These are phyloP conservation scores for Bellardia pandia DNA, from an alignment of 2,888 invertebrate species.

Conservation along the genomic window DNA sequence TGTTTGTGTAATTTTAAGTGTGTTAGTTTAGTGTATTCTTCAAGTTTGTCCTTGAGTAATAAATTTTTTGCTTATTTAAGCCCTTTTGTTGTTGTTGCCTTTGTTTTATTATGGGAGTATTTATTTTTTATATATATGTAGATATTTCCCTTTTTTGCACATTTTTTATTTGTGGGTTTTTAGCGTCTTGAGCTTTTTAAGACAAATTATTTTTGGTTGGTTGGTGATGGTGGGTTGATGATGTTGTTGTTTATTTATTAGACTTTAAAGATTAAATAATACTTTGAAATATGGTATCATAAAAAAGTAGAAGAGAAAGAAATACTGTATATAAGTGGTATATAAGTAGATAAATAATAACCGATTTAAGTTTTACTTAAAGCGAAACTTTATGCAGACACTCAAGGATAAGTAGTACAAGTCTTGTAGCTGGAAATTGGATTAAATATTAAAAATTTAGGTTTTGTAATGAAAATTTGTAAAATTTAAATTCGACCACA, in stretches of 20 bases:
- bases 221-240: not conserved
- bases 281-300: not conserved
- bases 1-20: not conserved
- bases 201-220: conserved; percentile 21
- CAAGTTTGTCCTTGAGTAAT: conserved; percentile 56
- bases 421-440: too few relatives aligned
- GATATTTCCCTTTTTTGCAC: conserved; percentile 22
- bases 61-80: conserved; percentile 63
- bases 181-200: conserved; percentile 15
- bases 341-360: conserved; percentile 2
- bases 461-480: too few relatives aligned
- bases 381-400: too few relatives aligned
- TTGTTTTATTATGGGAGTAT: not conserved
- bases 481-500: too few relatives aligned
- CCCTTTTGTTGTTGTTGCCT: conserved; percentile 39
- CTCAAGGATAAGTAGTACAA: too few relatives aligned
- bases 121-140: conserved; percentile 28
- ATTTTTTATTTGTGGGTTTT: not conserved
- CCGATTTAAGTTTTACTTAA: not conserved
- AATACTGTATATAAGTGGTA: not conserved
- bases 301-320: not conserved
- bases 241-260: conserved; percentile 30
- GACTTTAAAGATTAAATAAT: conserved; percentile 12
- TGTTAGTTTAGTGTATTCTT: not conserved
- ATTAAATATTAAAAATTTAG: too few relatives aligned